A percentile compares a stretch with the other conserved stretches of the same genome.
Evolutionary conservation across 2,113 vertebrate species (phyloP).

Genomic region (Pygoscelis antarcticus): DNA sequence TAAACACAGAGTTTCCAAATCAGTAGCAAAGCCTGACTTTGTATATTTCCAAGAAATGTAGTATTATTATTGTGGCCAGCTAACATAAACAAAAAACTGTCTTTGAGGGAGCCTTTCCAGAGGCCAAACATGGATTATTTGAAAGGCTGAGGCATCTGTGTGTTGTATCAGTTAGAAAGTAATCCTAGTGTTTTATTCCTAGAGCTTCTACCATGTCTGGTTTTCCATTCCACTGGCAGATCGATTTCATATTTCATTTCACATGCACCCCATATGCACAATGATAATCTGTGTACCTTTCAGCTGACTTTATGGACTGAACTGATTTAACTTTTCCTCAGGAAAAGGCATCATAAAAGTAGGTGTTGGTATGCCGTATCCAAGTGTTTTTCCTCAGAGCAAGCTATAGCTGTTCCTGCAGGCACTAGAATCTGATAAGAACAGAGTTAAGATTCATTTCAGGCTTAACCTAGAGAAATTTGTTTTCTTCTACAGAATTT

Average conservation of each 20-base stretch:
- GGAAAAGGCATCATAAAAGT: conserved; percentile 36
- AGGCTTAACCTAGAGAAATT: background rate
- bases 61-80: background rate
- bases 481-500: background rate
- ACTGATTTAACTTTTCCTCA: conserved; percentile 5
- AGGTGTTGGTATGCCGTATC: conserved; percentile 28
- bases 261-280: background rate
- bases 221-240: conserved; percentile 2
- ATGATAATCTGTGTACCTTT: background rate
- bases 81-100: background rate
- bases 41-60: background rate
- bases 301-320: conserved; percentile 16
- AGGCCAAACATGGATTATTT: background rate
- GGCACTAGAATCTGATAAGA: background rate
- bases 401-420: background rate
- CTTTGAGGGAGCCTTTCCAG: background rate
- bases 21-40: background rate
- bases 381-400: background rate
- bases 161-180: background rate
- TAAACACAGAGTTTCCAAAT: background rate
- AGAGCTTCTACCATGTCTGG: background rate
- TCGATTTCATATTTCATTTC: conserved; percentile 8
- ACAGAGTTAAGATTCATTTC: background rate
- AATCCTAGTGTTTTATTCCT: background rate
- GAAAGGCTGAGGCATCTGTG: background rate